These are phyloP conservation scores for Aradophagus sp. DNA, from an alignment of 1,140 invertebrate species.

Conservation along the genomic window DNA sequence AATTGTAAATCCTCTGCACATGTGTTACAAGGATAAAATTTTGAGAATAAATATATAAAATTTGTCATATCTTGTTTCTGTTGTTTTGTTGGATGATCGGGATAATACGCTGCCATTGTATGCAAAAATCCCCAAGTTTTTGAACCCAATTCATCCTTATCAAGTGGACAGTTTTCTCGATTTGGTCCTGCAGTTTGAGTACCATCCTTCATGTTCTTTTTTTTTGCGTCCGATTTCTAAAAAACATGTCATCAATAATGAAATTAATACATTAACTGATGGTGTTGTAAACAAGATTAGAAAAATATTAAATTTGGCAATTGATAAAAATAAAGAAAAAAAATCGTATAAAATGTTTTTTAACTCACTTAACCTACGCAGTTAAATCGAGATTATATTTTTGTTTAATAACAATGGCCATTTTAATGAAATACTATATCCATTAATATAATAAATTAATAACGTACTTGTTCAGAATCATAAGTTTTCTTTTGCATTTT, in stretches of 20 bases:
- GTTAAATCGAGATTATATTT: too few species aligned
- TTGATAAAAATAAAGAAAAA: too few species aligned
- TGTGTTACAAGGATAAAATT: slow-evolving; percentile 95
- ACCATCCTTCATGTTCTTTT: slow-evolving; percentile 33
- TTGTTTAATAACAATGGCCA: too few species aligned
- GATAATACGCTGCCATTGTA: slow-evolving; percentile 97
- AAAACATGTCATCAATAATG: too few species aligned
- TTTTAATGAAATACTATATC: too few species aligned
- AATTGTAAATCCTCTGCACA: slow-evolving; percentile 93
- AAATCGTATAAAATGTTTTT: too few species aligned
- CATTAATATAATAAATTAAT: too few species aligned
- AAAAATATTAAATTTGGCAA: slow-evolving; percentile 4
- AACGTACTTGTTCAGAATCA: slow-evolving; percentile 66
- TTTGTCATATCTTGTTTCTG: slow-evolving; percentile 85
- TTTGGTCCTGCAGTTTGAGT: slow-evolving; percentile 24
- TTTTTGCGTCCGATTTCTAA: slow-evolving; percentile 15
- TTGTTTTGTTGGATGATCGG: slow-evolving; percentile 84
- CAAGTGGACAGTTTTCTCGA: slow-evolving; percentile 82
- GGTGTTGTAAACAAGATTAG: not conserved
- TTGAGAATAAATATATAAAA: slow-evolving; percentile 91
- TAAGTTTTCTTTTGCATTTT: slow-evolving; percentile 77
- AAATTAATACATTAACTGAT: slow-evolving; percentile 11
- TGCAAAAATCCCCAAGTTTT: slow-evolving; percentile 95
- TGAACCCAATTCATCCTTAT: slow-evolving; percentile 83
- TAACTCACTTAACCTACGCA: too few species aligned